Percentiles rank a stretch among this genome's conserved stretches.
Evolutionary conservation across 2,113 vertebrate genomes (phyloP).

Genomic region (Pimephales promelas): DNA sequence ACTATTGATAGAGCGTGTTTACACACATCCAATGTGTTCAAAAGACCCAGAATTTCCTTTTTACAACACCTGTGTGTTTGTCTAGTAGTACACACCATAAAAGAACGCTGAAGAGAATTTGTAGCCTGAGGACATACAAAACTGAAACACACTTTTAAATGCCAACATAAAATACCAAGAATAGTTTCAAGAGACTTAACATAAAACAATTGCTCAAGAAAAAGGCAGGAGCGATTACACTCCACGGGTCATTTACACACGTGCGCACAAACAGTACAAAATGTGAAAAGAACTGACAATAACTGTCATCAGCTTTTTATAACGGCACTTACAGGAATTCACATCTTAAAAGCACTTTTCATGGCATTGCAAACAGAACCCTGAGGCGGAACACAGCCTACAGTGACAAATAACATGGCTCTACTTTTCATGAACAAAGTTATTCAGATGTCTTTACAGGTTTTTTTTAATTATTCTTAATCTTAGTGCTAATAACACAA

Average conservation of each 20-base stretch:
- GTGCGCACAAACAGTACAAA: not conserved
- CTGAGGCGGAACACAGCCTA: not conserved
- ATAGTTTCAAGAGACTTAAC: not conserved
- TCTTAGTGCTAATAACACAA: too few relatives aligned
- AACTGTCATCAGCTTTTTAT: constrained; percentile 29
- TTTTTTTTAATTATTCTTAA: too few relatives aligned
- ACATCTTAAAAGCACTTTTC: not conserved
- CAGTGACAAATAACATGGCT: not conserved
- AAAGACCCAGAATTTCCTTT: not conserved
- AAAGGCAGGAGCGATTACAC: constrained; percentile 15
- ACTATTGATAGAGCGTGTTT: not conserved
- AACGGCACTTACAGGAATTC: constrained; percentile 19
- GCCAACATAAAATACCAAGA: constrained; percentile 6
- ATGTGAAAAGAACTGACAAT: constrained; percentile 3
- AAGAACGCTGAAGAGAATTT: constrained; percentile 42
- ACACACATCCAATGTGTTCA: constrained; percentile 14
- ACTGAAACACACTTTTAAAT: not conserved
- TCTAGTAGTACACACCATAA: not conserved
- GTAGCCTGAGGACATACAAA: constrained; percentile 8
- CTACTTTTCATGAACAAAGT: not conserved
- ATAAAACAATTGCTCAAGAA: constrained; percentile 28
- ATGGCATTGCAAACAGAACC: not conserved
- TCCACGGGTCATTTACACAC: not conserved
- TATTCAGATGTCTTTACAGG: not conserved
- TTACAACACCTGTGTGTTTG: not conserved